Conservation (phyloP, 2,113 vertebrate genomes). For the Epinephelus lanceolatus region DNA sequence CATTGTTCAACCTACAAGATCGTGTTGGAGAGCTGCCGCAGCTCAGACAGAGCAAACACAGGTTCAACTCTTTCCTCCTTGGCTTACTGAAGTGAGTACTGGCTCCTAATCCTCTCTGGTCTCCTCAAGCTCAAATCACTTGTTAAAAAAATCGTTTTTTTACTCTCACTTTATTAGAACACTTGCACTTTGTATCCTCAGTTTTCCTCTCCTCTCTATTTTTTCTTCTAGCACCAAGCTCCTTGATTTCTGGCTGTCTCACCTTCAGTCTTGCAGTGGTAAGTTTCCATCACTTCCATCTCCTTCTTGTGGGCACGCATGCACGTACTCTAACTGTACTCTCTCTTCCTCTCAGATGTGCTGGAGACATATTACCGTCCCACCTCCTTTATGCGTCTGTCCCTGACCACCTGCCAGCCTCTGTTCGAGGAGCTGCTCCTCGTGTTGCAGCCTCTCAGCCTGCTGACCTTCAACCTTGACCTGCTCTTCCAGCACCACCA, state of each 20-base stretch:
- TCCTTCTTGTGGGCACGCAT: background rate
- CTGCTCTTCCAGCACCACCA: conserved; percentile 95
- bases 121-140: background rate
- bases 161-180: background rate
- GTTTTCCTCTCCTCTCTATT: conserved; percentile 4
- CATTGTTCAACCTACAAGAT: conserved; percentile 87
- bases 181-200: background rate
- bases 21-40: conserved; percentile 88
- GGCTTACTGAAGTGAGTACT: conserved; percentile 94
- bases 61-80: conserved; percentile 94
- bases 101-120: conserved; percentile 1
- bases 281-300: conserved; percentile 31
- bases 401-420: conserved; percentile 86
- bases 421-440: conserved; percentile 96
- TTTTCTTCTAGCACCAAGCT: conserved; percentile 87
- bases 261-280: conserved; percentile 92
- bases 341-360: conserved; percentile 86
- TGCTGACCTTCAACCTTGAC: conserved; percentile 96
- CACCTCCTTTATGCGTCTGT: conserved; percentile 90
- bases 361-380: conserved; percentile 93
- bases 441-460: conserved; percentile 94
- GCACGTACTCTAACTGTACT: background rate
- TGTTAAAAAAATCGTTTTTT: background rate
- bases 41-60: conserved; percentile 88
- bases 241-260: conserved; percentile 93